Evolutionary conservation across 2,888 invertebrate genomes (phyloP).

Genomic region (Temnothorax unifasciatus): DNA sequence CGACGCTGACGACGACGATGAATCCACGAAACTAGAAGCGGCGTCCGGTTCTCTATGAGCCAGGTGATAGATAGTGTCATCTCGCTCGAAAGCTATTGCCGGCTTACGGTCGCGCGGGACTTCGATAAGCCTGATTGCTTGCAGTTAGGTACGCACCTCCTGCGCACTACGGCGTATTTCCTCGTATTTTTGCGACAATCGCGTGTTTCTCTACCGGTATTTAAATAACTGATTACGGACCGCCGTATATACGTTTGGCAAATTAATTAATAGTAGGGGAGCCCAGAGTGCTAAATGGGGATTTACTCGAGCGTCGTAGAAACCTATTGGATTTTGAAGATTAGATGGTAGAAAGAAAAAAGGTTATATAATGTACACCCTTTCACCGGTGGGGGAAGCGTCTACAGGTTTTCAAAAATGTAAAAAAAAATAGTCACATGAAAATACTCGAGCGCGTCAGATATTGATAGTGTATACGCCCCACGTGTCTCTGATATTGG

Average conservation of each 20-base stretch:
- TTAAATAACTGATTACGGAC: conserved; percentile 24
- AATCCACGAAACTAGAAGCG: conserved; percentile 58
- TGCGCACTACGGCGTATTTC: background rate
- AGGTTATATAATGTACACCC: too few relatives aligned
- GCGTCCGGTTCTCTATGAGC: conserved; percentile 33
- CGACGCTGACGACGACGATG: conserved; percentile 14
- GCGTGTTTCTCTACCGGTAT: conserved; percentile 13
- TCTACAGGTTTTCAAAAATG: too few relatives aligned
- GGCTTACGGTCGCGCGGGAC: conserved; percentile 11
- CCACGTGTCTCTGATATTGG: too few relatives aligned
- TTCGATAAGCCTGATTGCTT: conserved; percentile 34
- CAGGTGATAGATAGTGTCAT: conserved; percentile 61
- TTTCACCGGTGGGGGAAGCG: too few relatives aligned
- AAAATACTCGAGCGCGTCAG: too few relatives aligned
- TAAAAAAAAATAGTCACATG: too few relatives aligned
- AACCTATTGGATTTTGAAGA: too few relatives aligned
- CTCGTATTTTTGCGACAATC: conserved; percentile 2
- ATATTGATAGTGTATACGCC: too few relatives aligned
- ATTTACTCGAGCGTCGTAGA: too few relatives aligned
- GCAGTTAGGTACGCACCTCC: conserved; percentile 18
- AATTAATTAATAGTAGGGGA: too few relatives aligned
- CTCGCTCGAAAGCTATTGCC: conserved; percentile 37
- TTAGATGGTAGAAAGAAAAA: too few relatives aligned
- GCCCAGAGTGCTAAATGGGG: too few relatives aligned
- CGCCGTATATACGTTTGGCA: background rate